Evolutionary conservation across 2,113 vertebrate genomes (phyloP).

Genomic region (Puntigrus tetrazona): DNA sequence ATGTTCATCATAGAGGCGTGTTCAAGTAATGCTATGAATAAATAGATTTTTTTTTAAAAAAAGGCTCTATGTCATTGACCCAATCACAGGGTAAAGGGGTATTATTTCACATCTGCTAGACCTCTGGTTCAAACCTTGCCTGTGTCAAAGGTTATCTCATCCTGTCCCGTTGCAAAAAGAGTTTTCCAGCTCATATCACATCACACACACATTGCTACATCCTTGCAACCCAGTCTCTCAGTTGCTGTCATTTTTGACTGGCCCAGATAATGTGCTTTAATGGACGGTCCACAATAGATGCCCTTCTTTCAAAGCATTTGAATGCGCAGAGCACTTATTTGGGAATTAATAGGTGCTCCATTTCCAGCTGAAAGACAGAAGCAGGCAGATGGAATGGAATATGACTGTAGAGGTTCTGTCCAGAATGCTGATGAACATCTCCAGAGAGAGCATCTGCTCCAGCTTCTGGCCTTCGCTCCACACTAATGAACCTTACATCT

Average conservation of each 20-base stretch:
- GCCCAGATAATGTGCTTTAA: constrained; percentile 31
- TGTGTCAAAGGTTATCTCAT: not conserved
- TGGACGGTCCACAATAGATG: constrained; percentile 11
- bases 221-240: constrained; percentile 3
- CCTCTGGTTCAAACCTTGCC: not conserved
- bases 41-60: not conserved
- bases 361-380: constrained; percentile 50
- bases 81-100: not conserved
- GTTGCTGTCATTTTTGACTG: constrained; percentile 42
- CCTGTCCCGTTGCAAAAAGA: not conserved
- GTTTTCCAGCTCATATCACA: constrained; percentile 15
- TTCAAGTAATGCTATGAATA: not conserved
- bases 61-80: constrained; percentile 4
- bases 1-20: not conserved
- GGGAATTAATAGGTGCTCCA: constrained; percentile 54
- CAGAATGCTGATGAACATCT: constrained; percentile 58
- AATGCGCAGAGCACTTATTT: constrained; percentile 42
- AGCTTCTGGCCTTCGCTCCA: constrained; percentile 47
- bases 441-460: constrained; percentile 57
- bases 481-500: constrained; percentile 51
- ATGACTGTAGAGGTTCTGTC: constrained; percentile 46
- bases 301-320: constrained; percentile 39
- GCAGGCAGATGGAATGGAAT: constrained; percentile 55
- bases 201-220: constrained; percentile 25
- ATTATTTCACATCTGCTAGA: not conserved